Conservation (phyloP, 2,888 invertebrate species). For the Agrilus biguttatus region DNA sequence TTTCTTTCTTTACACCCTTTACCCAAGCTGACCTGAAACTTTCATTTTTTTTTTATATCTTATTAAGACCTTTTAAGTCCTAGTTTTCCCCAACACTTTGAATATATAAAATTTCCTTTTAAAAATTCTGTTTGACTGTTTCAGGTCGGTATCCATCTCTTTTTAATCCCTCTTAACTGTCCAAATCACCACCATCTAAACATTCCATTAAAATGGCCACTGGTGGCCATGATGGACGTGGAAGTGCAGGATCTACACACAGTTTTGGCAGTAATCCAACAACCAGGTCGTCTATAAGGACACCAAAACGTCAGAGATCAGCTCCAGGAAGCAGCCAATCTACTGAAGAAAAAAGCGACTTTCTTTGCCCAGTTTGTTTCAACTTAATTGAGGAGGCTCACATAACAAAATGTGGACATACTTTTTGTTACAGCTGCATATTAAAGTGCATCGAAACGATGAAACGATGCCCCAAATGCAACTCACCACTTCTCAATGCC, state of each 20-base stretch:
- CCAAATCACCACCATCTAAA: constrained; percentile 1
- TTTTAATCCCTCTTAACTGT: constrained; percentile 5
- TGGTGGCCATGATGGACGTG: constrained; percentile 30
- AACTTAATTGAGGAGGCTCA: constrained; percentile 79
- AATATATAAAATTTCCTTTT: constrained; percentile 18
- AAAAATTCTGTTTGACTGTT: constrained; percentile 25
- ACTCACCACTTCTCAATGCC: constrained; percentile 48
- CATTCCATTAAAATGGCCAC: constrained; percentile 20
- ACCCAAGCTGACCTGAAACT: constrained; percentile 22
- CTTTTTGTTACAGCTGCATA: constrained; percentile 78
- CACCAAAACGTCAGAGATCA: constrained; percentile 35
- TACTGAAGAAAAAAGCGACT: constrained; percentile 31
- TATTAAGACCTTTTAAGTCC: constrained; percentile 24
- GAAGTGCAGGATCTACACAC: constrained; percentile 30
- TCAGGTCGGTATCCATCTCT: constrained; percentile 35
- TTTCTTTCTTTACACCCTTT: not conserved
- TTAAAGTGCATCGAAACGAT: constrained; percentile 46
- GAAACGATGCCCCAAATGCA: constrained; percentile 74
- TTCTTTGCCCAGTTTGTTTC: constrained; percentile 47
- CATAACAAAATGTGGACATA: constrained; percentile 85
- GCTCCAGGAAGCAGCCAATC: constrained; percentile 37
- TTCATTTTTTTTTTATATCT: constrained; percentile 12
- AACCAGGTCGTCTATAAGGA: constrained; percentile 31
- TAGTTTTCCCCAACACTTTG: not conserved
- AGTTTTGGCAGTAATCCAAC: constrained; percentile 27